Conservation (phyloP, 2,888 invertebrate species). For the Hirtodrosophila confusa region DNA sequence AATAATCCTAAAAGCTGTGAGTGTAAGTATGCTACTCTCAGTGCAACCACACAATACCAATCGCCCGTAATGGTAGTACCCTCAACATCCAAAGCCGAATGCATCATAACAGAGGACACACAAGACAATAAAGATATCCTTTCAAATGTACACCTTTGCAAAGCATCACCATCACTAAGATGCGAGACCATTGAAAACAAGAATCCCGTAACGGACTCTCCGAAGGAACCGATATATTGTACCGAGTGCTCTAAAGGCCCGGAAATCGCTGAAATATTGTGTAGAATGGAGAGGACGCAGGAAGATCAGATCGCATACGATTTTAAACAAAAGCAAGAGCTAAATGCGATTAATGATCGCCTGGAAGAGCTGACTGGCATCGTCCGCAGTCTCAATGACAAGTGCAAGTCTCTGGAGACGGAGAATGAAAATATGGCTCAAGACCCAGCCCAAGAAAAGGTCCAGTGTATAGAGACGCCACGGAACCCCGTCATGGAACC, state of each 20-base stretch:
- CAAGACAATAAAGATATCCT: no score
- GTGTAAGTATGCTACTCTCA: no score
- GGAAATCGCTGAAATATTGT: conserved; percentile 23
- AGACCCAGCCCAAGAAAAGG: neutral
- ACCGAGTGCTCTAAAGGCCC: conserved; percentile 5
- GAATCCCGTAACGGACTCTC: no score
- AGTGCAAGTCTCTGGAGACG: conserved; percentile 2
- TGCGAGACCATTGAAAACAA: no score
- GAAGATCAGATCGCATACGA: conserved; percentile 20
- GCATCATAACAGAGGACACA: conserved; percentile 7
- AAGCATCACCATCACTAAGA: neutral
- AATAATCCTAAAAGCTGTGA: no score
- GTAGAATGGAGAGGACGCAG: conserved; percentile 15
- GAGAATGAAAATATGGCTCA: neutral
- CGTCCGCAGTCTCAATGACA: conserved; percentile 16
- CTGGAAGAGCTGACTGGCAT: conserved; percentile 14
- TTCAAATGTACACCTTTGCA: neutral
- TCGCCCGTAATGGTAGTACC: neutral
- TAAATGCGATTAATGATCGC: conserved; percentile 28
- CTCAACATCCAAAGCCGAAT: conserved; percentile 4
- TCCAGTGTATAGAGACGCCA: no score
- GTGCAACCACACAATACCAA: no score
- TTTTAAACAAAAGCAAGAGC: conserved; percentile 18
- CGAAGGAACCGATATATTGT: neutral
- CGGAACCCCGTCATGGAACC: no score